These are phyloP conservation scores for Muraenolepis orangiensis DNA, from an alignment of 2,797 vertebrate species.

Conservation along the genomic window DNA sequence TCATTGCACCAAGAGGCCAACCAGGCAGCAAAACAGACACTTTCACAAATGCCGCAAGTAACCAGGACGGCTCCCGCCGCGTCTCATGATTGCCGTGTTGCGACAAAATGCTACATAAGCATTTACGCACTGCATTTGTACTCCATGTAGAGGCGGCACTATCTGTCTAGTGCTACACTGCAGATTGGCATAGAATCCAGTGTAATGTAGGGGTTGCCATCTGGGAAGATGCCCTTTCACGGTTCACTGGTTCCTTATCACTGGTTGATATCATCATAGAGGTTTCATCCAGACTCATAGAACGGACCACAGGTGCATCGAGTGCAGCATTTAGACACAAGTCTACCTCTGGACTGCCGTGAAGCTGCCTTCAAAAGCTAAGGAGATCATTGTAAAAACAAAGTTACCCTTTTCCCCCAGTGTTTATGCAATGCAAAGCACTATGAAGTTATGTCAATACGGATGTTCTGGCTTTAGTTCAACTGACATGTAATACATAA, in stretches of 20 bases:
- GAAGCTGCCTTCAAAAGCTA: background rate
- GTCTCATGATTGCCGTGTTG: slow-evolving; percentile 25
- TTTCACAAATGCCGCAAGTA: slow-evolving; percentile 35
- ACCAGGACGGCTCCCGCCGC: slow-evolving; percentile 13
- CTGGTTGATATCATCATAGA: background rate
- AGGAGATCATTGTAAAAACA: background rate
- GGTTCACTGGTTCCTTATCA: background rate
- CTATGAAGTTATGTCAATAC: too few relatives aligned
- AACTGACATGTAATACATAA: too few relatives aligned
- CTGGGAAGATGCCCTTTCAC: background rate
- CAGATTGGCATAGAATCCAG: too few relatives aligned
- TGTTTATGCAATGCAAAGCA: background rate
- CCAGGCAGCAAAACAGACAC: slow-evolving; percentile 16
- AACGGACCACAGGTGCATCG: background rate
- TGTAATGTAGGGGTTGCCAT: background rate
- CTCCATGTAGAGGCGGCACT: background rate
- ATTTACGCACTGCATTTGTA: background rate
- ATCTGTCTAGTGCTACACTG: background rate
- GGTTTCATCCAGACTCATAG: background rate
- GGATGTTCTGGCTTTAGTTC: too few relatives aligned
- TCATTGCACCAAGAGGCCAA: slow-evolving; percentile 43
- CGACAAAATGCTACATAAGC: slow-evolving; percentile 1
- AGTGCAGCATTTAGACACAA: background rate
- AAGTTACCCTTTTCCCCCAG: background rate
- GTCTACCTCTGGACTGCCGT: background rate